A percentile compares a stretch with the other conserved stretches of the same genome.
These are phyloP conservation scores for Lithosia quadra DNA, from an alignment of 2,888 invertebrate species.

Conservation along the genomic window DNA sequence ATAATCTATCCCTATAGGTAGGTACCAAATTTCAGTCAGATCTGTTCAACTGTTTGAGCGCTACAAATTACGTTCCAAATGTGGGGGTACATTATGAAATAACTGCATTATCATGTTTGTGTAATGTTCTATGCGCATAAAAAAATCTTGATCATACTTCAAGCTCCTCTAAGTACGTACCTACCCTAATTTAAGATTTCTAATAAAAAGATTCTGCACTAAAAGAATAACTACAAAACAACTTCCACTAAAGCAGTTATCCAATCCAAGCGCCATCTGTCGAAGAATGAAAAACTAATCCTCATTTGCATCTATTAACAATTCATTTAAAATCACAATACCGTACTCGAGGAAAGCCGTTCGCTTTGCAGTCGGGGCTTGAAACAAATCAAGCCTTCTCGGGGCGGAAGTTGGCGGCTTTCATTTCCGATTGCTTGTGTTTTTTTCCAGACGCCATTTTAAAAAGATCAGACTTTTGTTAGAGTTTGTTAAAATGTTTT, in stretches of 20 bases:
- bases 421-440: constrained; percentile 66
- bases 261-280: constrained; percentile 37
- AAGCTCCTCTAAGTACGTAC: too few relatives aligned
- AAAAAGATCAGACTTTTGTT: constrained; percentile 52
- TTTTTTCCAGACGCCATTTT: constrained; percentile 54
- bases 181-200: too few relatives aligned
- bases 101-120: too few relatives aligned
- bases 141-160: too few relatives aligned
- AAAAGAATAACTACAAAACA: constrained; percentile 17
- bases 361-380: constrained; percentile 49
- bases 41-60: too few relatives aligned
- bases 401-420: constrained; percentile 59
- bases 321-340: constrained; percentile 64
- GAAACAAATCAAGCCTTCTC: constrained; percentile 66
- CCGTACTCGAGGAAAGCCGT: constrained; percentile 31
- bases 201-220: not conserved
- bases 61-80: too few relatives aligned
- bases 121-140: too few relatives aligned
- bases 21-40: too few relatives aligned
- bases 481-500: constrained; percentile 38
- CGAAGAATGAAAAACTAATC: constrained; percentile 47
- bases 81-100: too few relatives aligned
- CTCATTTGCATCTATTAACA: constrained; percentile 53
- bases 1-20: too few relatives aligned
- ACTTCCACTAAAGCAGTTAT: constrained; percentile 34